Conservation (phyloP, 2,113 vertebrate genomes). For the Poicephalus meyeri region DNA sequence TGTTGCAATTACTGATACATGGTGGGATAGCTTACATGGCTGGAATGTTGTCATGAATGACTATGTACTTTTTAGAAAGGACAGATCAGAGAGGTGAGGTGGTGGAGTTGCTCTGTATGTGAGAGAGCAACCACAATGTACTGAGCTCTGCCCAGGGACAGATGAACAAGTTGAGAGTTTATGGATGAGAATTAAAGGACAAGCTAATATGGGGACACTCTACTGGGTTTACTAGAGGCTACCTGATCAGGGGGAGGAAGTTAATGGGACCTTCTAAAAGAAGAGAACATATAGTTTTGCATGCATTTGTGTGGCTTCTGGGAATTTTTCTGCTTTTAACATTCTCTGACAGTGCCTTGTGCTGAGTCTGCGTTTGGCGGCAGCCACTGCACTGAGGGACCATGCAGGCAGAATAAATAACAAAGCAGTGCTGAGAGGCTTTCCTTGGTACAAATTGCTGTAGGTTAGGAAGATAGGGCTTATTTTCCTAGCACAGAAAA, state of each 20-base stretch:
- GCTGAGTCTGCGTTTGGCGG: neutral
- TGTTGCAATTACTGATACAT: neutral
- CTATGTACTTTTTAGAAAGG: neutral
- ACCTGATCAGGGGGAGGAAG: neutral
- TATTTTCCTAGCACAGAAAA: conserved; percentile 9
- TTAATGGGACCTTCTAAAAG: neutral
- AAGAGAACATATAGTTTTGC: neutral
- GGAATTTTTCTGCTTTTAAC: conserved; percentile 33
- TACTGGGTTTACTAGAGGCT: neutral
- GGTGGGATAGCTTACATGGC: neutral
- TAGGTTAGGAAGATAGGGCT: neutral
- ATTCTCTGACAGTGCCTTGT: neutral
- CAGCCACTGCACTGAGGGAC: neutral
- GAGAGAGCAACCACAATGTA: neutral
- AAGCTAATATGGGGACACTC: neutral
- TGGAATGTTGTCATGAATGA: neutral
- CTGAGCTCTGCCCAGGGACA: neutral
- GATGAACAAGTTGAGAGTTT: neutral
- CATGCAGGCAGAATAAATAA: conserved; percentile 42
- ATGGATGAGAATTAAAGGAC: neutral
- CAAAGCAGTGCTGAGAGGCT: neutral
- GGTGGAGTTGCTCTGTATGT: neutral
- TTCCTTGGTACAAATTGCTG: conserved; percentile 21
- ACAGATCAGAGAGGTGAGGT: neutral
- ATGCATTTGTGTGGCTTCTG: neutral